phyloP scores from a whole-genome alignment of 1,140 invertebrate species.

The Gerris buenoi region DNA sequence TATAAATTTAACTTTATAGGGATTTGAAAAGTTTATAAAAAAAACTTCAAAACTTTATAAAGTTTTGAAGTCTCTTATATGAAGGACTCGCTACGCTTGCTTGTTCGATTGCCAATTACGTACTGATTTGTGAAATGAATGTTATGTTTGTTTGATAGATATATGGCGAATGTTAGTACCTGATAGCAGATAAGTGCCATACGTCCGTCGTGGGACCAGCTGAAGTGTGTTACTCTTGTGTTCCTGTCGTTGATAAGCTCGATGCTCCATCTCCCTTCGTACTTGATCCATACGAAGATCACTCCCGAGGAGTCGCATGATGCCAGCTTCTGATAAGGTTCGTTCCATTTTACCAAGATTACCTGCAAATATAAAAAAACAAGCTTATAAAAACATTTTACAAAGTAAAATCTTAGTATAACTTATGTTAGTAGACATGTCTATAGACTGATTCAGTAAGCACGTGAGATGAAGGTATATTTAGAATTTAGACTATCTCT shows the following conservation, averaged over 20 bases:
- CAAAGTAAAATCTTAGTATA: too few relatives aligned
- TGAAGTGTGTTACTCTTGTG: constrained; percentile 90
- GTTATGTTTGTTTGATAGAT: too few relatives aligned
- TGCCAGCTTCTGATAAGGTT: constrained; percentile 93
- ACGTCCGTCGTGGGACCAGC: constrained; percentile 94
- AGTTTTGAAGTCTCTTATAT: neutral
- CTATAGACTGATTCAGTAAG: too few relatives aligned
- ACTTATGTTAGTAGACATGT: too few relatives aligned
- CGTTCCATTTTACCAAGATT: constrained; percentile 94
- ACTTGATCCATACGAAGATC: constrained; percentile 99
- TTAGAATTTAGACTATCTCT: too few relatives aligned
- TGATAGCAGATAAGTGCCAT: constrained; percentile 98
- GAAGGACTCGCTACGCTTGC: too few relatives aligned
- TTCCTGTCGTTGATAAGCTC: constrained; percentile 96
- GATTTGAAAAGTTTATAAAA: too few relatives aligned
- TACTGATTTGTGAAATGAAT: too few relatives aligned
- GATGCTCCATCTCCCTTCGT: constrained; percentile 96
- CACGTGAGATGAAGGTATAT: too few relatives aligned
- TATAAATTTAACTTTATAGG: too few relatives aligned
- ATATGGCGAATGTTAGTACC: constrained; percentile 37
- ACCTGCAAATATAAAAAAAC: constrained; percentile 44
- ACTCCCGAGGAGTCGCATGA: constrained; percentile 95
- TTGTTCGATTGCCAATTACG: too few relatives aligned
- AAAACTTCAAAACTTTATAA: neutral
- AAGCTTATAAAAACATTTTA: too few relatives aligned